phyloP scores from a whole-genome alignment of 2,113 vertebrate genomes.

The Dendropsophus ebraccatus region DNA sequence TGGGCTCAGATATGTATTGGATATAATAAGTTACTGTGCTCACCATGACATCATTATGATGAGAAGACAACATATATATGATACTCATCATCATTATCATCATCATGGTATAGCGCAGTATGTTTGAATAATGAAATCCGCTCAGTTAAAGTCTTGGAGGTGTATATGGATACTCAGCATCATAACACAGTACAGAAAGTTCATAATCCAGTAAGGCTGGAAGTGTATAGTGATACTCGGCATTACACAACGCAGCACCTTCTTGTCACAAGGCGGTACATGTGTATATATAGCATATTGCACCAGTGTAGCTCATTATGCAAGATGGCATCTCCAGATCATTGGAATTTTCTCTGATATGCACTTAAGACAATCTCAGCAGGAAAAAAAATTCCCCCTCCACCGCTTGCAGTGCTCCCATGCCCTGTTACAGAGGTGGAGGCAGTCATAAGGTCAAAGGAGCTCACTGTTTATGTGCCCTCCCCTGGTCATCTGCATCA shows the following conservation, averaged over 20 bases:
- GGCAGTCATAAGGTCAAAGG: not conserved
- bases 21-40: conserved; percentile 8
- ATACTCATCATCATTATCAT: conserved; percentile 26
- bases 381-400: not conserved
- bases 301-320: conserved; percentile 28
- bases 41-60: conserved; percentile 17
- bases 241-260: conserved; percentile 37
- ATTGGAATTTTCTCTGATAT: conserved; percentile 52
- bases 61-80: conserved; percentile 6
- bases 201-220: conserved; percentile 46
- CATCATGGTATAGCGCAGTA: not conserved
- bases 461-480: conserved; percentile 72
- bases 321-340: conserved; percentile 9
- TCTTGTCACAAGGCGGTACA: not conserved
- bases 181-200: conserved; percentile 31
- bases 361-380: not conserved
- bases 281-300: conserved; percentile 41
- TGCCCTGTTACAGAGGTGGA: conserved; percentile 2
- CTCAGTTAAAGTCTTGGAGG: conserved; percentile 9
- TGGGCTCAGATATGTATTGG: conserved; percentile 45
- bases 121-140: conserved; percentile 22
- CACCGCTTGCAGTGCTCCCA: not conserved
- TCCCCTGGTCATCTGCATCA: conserved; percentile 66
- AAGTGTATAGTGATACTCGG: conserved; percentile 35
- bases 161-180: conserved; percentile 35